Base-by-base conservation (phyloP, 2,888 invertebrate species). In the Calameuta idolon region DNA sequence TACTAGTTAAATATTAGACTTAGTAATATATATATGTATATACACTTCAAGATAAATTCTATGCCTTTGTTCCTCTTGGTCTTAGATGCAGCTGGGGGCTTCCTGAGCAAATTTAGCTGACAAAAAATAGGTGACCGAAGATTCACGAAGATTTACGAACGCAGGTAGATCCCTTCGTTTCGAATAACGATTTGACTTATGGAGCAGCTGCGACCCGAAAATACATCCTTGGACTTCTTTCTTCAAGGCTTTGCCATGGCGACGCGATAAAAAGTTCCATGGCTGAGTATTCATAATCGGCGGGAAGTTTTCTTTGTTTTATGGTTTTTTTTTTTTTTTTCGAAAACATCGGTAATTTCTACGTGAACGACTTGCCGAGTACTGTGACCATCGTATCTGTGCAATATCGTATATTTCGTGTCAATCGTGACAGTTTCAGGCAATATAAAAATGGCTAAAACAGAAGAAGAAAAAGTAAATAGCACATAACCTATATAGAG, bases 181-280 rank as follows among this genome's bases (percentile, higher is more conserved):
- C 15, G 71, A 31, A 71, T 31, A 31, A 34, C 12, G 34, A 71
- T 71, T 71, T 34, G 71, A n/a, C 31, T 31, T 55, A 55, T 23
- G 55, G 55, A 55, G 55, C 55, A 55, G 23, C 55, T 34, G 71
- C 71, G 71, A 71, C 33, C 71, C 71, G 34, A 71, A 71, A 71
- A 31, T 33, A 23, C 71, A 71, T 71, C 71, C 71, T 71, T 71
- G 71, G 31, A 71, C 71, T 34, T 71, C 71, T 31, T 34, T 71
- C 71, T 34, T 31, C 71, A 71, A 71, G 71, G 71, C 23, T 31
- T 71, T 23, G 71, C 12, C 55, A 23, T 55, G 71, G 31, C 71
- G 31, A n/a, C 71, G 71, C 0, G 15, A 71, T 33, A 71, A 71
- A 34, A 33, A 34, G 71, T 23, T 3, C 55, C 55, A 55, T 55